Evolutionary conservation across 1,140 invertebrate species (phyloP).

Genomic region (Hylaeus anthracinus): DNA sequence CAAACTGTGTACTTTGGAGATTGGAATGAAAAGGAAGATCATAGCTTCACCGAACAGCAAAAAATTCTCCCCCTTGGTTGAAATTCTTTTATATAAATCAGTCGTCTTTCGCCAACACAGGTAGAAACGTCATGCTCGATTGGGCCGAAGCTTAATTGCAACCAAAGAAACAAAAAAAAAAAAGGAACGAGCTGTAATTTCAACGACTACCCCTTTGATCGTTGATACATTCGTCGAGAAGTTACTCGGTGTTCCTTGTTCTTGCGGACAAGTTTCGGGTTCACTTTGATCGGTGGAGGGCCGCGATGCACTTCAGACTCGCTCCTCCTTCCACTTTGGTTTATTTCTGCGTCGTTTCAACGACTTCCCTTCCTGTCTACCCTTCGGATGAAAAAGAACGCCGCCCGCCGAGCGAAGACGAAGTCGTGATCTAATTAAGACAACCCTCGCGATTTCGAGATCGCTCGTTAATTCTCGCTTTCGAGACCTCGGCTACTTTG

Average conservation of each 20-base stretch:
- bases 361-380: slow-evolving; percentile 14
- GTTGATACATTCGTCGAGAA: slow-evolving; percentile 36
- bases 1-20: too few relatives aligned
- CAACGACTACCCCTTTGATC: slow-evolving; percentile 37
- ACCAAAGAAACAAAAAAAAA: background rate
- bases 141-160: too few relatives aligned
- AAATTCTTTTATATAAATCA: too few relatives aligned
- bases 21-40: too few relatives aligned
- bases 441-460: slow-evolving; percentile 40
- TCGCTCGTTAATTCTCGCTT: slow-evolving; percentile 44
- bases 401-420: slow-evolving; percentile 2
- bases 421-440: slow-evolving; percentile 44
- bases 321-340: background rate
- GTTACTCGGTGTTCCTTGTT: slow-evolving; percentile 39
- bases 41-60: too few relatives aligned
- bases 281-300: slow-evolving; percentile 30
- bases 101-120: too few relatives aligned
- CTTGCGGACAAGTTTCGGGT: slow-evolving; percentile 31
- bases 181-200: background rate
- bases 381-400: slow-evolving; percentile 22
- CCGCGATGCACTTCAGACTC: slow-evolving; percentile 22
- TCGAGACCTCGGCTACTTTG: background rate
- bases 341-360: slow-evolving; percentile 43
- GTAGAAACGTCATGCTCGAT: too few relatives aligned
- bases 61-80: too few relatives aligned